Evolutionary conservation across 2,113 vertebrate genomes (phyloP), one percentile per base, ranked within the genome.

Genomic region (Corythornis vintsioides): DNA sequence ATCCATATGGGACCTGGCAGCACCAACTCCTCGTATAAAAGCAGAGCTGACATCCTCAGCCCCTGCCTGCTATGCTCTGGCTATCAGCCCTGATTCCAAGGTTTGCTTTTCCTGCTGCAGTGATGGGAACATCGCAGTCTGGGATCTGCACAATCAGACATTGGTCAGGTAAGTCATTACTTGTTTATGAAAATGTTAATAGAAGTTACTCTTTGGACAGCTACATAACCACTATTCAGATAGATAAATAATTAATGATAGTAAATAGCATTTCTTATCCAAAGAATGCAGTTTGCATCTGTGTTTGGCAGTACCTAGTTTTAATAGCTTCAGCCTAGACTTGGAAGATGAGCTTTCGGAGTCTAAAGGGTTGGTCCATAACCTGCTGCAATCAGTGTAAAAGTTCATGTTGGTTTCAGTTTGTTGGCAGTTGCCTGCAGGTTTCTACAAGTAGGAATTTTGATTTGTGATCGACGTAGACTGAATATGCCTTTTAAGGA

Each of bases 101-200:
- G 99, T 99, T 93, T 99, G 99, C 97, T 99, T 99, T 97, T 99
- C 99, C 22, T 99, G 99, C 98, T 99, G 99, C 97, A 99, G 99
- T 6, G 99, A 99, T n/a, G 99, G 99, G 57, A 99, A 99, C 98
- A 99, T 99, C 5, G 99, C 99, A 5, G 99, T 99, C 81, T 99
- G 99, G 99, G 99, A 99, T 97, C 98, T 99, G 73, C 99, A 99
- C 97, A 99, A 99, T 97, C 99, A 99, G 98, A 99, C 99, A 0
- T 96, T 99, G 17, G 99, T 99, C 97, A 99, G 99, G 99, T 99
- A 52, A 96, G 98, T 95, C 7, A 24, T 56, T 60, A 38, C 13
- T 43, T 57, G 26, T 70, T 90, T 65, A 64, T 19, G 19, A 79
- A 28, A 56, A 42, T 31, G 69, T 79, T 76, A 38, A 52, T 85